Conservation (phyloP, 2,113 vertebrate species). For the Sander lucioperca region DNA sequence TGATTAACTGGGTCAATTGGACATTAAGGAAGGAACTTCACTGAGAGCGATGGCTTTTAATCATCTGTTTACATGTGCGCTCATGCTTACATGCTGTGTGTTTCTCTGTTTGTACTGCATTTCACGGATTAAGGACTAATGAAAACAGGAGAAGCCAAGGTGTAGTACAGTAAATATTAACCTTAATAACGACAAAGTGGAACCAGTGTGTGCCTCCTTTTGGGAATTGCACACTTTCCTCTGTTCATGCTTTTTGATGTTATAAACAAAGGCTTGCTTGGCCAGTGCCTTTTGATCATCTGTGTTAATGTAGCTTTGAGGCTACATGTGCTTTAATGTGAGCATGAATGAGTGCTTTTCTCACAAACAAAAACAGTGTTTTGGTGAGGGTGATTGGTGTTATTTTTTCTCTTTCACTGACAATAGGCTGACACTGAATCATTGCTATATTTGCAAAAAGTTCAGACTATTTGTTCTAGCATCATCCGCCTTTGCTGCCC, state of each 20-base stretch:
- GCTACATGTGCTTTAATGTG: slow-evolving; percentile 28
- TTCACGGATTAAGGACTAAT: slow-evolving; percentile 46
- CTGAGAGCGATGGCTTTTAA: slow-evolving; percentile 62
- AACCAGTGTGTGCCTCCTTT: slow-evolving; percentile 25
- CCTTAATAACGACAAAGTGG: slow-evolving; percentile 65
- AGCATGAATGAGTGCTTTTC: slow-evolving; percentile 14
- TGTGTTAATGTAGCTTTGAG: slow-evolving; percentile 52
- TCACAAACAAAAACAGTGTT: slow-evolving; percentile 40
- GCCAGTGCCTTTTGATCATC: slow-evolving; percentile 67
- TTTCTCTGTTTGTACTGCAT: slow-evolving; percentile 35
- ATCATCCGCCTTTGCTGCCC: slow-evolving; percentile 42
- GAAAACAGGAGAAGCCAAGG: slow-evolving; percentile 44
- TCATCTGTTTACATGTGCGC: slow-evolving; percentile 60
- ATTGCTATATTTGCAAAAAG: slow-evolving; percentile 44
- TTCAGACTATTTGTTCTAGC: slow-evolving; percentile 56
- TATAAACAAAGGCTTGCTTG: slow-evolving; percentile 43
- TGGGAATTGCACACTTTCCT: slow-evolving; percentile 35
- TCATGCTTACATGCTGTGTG: slow-evolving; percentile 24
- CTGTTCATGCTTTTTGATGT: slow-evolving; percentile 66
- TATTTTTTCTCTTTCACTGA: slow-evolving; percentile 21
- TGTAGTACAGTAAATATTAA: slow-evolving; percentile 70
- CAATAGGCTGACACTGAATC: slow-evolving; percentile 50
- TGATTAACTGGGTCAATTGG: slow-evolving; percentile 75
- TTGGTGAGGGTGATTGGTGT: background rate
- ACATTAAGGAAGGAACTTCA: slow-evolving; percentile 54